phyloP scores from a whole-genome alignment of 1,140 invertebrate genomes.

The Theocolax elegans region DNA sequence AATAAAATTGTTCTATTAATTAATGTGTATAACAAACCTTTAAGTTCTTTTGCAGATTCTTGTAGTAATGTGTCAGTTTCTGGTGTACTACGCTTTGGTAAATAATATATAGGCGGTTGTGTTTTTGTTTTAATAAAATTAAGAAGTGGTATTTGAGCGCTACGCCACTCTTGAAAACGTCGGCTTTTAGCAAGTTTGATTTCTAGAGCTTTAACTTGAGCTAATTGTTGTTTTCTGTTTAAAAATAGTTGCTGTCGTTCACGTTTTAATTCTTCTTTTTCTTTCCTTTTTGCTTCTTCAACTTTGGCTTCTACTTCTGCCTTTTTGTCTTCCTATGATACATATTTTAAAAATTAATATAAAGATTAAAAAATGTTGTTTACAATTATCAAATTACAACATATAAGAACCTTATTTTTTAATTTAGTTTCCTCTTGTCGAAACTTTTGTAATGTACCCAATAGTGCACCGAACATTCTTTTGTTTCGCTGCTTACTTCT shows the following conservation, averaged over 20 bases:
- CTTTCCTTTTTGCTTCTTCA: slow-evolving; percentile 88
- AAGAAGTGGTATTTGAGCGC: slow-evolving; percentile 78
- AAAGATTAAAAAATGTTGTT: neutral
- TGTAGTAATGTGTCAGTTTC: slow-evolving; percentile 70
- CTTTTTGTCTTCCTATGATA: slow-evolving; percentile 79
- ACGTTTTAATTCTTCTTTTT: slow-evolving; percentile 86
- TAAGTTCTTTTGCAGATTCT: slow-evolving; percentile 70
- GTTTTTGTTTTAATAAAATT: slow-evolving; percentile 90
- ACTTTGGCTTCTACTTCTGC: slow-evolving; percentile 93
- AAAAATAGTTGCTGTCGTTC: slow-evolving; percentile 88
- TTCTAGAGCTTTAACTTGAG: slow-evolving; percentile 89
- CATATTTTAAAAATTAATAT: neutral
- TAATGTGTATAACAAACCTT: slow-evolving; percentile 64
- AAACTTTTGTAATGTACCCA: slow-evolving; percentile 95
- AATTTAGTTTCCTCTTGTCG: slow-evolving; percentile 92
- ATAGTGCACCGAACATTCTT: slow-evolving; percentile 93
- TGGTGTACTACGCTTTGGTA: slow-evolving; percentile 79
- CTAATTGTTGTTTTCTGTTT: slow-evolving; percentile 86
- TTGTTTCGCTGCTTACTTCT: slow-evolving; percentile 87
- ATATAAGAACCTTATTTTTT: slow-evolving; percentile 74
- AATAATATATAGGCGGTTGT: slow-evolving; percentile 88
- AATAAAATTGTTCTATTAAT: slow-evolving; percentile 26
- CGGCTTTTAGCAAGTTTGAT: slow-evolving; percentile 88
- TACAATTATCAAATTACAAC: neutral
- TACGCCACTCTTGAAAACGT: slow-evolving; percentile 90